phyloP scores from a whole-genome alignment of 2,797 vertebrate species.

The Acanthurus leucopareius region DNA sequence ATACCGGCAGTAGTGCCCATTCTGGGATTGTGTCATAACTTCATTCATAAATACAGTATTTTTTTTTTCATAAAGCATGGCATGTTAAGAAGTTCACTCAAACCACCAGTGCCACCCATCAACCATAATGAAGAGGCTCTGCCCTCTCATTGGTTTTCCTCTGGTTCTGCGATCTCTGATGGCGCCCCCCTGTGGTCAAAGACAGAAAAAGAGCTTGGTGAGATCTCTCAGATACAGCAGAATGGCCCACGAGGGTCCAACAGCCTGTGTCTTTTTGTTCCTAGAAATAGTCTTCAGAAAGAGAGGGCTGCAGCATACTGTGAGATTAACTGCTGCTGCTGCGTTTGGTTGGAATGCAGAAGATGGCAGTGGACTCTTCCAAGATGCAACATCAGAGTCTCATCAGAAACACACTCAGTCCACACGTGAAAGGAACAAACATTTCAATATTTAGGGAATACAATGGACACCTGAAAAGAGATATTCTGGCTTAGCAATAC shows the following conservation, averaged over 20 bases:
- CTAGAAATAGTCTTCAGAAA: neutral
- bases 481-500: too few species aligned
- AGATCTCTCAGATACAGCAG: neutral
- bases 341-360: neutral
- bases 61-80: conserved; percentile 3
- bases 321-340: neutral
- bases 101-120: conserved; percentile 16
- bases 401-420: too few species aligned
- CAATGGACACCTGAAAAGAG: too few species aligned
- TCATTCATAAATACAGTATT: conserved; percentile 34
- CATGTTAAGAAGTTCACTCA: conserved; percentile 40
- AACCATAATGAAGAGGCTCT: conserved; percentile 6
- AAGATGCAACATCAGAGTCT: too few species aligned
- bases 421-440: too few species aligned
- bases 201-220: conserved; percentile 18
- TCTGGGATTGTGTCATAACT: neutral
- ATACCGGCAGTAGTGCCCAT: neutral
- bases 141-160: conserved; percentile 51
- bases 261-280: neutral
- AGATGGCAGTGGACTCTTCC: too few species aligned
- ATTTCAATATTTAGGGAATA: too few species aligned
- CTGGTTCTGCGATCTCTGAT: conserved; percentile 59
- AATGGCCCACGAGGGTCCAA: neutral
- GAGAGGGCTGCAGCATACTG: neutral
- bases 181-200: conserved; percentile 75